Evolutionary conservation across 2,113 vertebrate species (phyloP), one percentile per base, ranked within the genome.

Genomic region (Nestor notabilis): DNA sequence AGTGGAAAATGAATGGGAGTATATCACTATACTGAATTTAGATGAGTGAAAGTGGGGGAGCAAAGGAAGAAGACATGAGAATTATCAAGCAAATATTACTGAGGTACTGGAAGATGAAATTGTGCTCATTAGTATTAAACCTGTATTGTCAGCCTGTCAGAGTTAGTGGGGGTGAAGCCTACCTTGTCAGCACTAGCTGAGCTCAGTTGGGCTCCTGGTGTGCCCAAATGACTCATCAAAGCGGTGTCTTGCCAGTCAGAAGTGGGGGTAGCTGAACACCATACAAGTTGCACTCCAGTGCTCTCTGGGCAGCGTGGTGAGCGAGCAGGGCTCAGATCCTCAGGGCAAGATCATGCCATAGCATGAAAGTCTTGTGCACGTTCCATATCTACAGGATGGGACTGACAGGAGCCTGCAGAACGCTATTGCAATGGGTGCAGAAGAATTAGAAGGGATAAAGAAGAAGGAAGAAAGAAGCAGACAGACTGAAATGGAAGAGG

Each of bases 351-450:
- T 75, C 75, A 39, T 39, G 39, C 31, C 1, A 4, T 44, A 15
- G 3, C 44, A 5, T 43, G 17, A 2, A 88, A 61, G 7, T 50
- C 66, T 41, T 2, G 0, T 31, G 61, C n/a, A 25, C 0, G 0
- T 65, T 53, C 75, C 27, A 10, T 25, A 71, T 28, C 18, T 18
- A 35, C 27, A n/a, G 44, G n/a, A 66, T 0, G 1, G 72, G 41
- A 64, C 52, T 39, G 9, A 55, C 35, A 52, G 72, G 41, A 87
- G 41, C 41, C 27, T 93, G 31, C 11, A 13, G 64, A 89, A 43
- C 46, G 29, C 65, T 60, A 3, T 1, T 78, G 47, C 46, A 58
- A 3, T 21, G n/a, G 43, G 20, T 69, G 56, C 43, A 76, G 49
- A 76, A 89, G 41, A 63, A 68, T 68, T 60, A n/a, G 47, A 60